Evolutionary conservation across 2,113 vertebrate genomes (phyloP).

Genomic region (Nansenia antarctica): DNA sequence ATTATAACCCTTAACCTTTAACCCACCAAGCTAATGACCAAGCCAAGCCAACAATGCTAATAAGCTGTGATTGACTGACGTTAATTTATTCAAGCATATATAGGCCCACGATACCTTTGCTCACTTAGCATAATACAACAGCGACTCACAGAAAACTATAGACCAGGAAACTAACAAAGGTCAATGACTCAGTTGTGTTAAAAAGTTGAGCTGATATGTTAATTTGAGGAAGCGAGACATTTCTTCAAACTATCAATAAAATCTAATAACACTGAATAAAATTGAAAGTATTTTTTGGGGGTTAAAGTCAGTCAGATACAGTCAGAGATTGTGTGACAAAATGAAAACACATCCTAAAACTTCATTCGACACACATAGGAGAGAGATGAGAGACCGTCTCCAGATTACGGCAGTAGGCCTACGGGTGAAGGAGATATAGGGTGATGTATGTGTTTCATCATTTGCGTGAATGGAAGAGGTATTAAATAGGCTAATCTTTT

Average conservation of each 20-base stretch:
- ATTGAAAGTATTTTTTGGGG: neutral
- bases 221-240: neutral
- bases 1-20: conserved; percentile 37
- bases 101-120: neutral
- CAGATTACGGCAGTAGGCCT: conserved; percentile 1
- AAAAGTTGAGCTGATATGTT: neutral
- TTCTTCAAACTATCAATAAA: neutral
- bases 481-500: conserved; percentile 64
- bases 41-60: conserved; percentile 32
- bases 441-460: conserved; percentile 14
- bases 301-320: too few relatives aligned
- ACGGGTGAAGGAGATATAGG: conserved; percentile 7
- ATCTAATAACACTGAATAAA: neutral
- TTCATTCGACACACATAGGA: neutral
- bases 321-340: too few relatives aligned
- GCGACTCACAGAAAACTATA: neutral
- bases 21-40: conserved; percentile 32
- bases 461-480: conserved; percentile 37
- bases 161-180: too few relatives aligned
- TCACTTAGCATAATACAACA: neutral
- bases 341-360: neutral
- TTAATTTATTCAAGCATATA: neutral
- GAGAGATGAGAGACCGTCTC: neutral
- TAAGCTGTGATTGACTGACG: conserved; percentile 4
- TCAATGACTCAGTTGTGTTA: neutral